These are phyloP conservation scores for Ataeniobius toweri DNA, from an alignment of 2,797 vertebrate genomes.

Conservation along the genomic window DNA sequence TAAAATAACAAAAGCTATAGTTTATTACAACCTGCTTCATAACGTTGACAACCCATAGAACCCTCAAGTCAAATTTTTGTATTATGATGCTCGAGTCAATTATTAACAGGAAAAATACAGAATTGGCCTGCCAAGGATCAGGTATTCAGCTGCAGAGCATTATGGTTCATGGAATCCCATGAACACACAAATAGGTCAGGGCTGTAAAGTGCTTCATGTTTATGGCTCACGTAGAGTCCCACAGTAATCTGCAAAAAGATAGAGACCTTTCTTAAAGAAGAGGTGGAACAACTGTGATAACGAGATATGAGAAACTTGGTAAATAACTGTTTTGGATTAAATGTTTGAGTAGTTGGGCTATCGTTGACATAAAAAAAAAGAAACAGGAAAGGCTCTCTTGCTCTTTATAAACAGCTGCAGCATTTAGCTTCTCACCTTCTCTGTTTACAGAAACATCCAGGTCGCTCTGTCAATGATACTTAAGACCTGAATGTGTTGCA, in stretches of 20 bases:
- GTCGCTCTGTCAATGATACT: neutral
- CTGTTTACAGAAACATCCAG: constrained; percentile 23
- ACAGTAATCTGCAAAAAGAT: neutral
- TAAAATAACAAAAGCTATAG: neutral
- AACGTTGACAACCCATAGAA: neutral
- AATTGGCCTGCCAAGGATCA: neutral
- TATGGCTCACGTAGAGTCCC: constrained; percentile 13
- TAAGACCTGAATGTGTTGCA: neutral
- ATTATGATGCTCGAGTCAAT: neutral
- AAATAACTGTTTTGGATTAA: neutral
- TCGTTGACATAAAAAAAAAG: neutral
- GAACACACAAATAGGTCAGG: neutral
- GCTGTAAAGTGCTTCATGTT: constrained; percentile 28
- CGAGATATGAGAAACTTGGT: neutral
- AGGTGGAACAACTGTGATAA: too few relatives aligned
- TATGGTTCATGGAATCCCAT: constrained; percentile 7
- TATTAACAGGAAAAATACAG: constrained; percentile 15
- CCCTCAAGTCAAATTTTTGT: neutral
- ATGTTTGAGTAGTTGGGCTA: neutral
- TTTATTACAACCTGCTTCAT: neutral
- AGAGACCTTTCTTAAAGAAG: neutral
- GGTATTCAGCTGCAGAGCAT: neutral
- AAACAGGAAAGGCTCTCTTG: neutral
- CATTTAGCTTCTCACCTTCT: constrained; percentile 7
- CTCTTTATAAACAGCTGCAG: constrained; percentile 5